Percentiles rank a stretch among this genome's conserved stretches.
phyloP scores from a whole-genome alignment of 2,888 invertebrate genomes.

The Mellilla xanthometata region DNA sequence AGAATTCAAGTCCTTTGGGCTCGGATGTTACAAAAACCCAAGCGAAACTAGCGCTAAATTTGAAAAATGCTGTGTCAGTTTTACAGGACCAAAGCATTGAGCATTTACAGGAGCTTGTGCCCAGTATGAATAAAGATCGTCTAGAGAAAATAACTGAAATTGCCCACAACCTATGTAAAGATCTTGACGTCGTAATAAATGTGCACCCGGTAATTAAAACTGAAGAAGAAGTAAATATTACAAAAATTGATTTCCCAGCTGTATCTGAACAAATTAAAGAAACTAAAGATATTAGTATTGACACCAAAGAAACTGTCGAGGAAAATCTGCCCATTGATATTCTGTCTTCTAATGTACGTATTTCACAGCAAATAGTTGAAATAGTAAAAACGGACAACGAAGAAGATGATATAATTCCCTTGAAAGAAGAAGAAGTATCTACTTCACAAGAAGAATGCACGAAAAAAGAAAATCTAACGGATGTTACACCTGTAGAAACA shows the following conservation, averaged over 20 bases:
- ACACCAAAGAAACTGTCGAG: too few relatives aligned
- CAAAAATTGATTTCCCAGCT: too few relatives aligned
- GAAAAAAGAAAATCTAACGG: not conserved
- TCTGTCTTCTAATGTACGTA: too few relatives aligned
- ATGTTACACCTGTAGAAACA: too few relatives aligned
- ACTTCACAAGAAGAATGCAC: not conserved
- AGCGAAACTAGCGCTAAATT: conserved; percentile 31
- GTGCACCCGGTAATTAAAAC: conserved; percentile 1
- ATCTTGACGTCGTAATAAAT: conserved; percentile 26
- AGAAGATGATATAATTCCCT: not conserved
- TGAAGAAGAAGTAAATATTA: too few relatives aligned
- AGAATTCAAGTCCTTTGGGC: conserved; percentile 22
- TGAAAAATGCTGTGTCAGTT: conserved; percentile 35
- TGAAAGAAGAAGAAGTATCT: not conserved
- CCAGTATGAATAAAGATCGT: conserved; percentile 19
- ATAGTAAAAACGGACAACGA: not conserved
- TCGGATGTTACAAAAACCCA: conserved; percentile 29
- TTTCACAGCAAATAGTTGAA: too few relatives aligned
- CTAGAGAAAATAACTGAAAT: conserved; percentile 28
- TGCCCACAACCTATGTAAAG: conserved; percentile 29
- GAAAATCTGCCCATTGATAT: too few relatives aligned
- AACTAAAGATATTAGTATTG: not conserved
- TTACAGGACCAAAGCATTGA: conserved; percentile 34
- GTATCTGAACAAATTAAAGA: not conserved
- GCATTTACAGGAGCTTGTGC: conserved; percentile 26